Evolutionary conservation across 2,113 vertebrate species (phyloP), one percentile per base, ranked within the genome.

Genomic region (Stomatorhinus ivindoensis): DNA sequence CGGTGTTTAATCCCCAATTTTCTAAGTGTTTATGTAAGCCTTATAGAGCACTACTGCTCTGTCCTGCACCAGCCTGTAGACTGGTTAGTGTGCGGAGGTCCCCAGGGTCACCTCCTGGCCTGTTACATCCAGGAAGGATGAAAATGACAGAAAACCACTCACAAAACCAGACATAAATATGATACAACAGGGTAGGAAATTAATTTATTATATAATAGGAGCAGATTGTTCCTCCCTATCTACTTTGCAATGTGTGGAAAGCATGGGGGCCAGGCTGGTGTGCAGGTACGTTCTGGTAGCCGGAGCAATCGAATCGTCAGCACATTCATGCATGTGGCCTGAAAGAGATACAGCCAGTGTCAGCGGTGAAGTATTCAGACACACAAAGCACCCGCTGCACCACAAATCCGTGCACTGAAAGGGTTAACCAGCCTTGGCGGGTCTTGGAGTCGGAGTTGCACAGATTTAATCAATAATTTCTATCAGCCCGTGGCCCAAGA

Each of bases 401-500:
- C 92, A 89, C 92, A 90, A 80, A 50, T 91, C 91, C 90, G 55
- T 48, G 94, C 83, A 89, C 90, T 91, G 93, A 94, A 95, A 93
- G 96, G 95, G 96, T 97, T 97, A 97, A 96, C 93, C 92, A 93
- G 95, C 95, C 95, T 96, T 94, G 94, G 93, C 95, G 95, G 95
- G 95, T 94, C 94, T 94, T 94, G 94, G 93, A 96, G 95, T 95
- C 95, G 94, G 95, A 95, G 93, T 94, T 94, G 95, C 95, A 95
- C 95, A 96, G 95, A 96, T 96, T 96, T 96, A 96, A 97, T 97
- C 96, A 96, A 97, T 97, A 97, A 97, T 97, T 96, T 97, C 96
- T 97, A 97, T 97, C 96, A 96, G 96, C 96, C 96, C 94, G 93
- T 96, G 95, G 95, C 94, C 96, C 95, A 94, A 95, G 95, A 95